Evolutionary conservation across 1,140 invertebrate species (phyloP), one percentile per base, ranked within the genome.

Genomic region (Hyles vespertilio): DNA sequence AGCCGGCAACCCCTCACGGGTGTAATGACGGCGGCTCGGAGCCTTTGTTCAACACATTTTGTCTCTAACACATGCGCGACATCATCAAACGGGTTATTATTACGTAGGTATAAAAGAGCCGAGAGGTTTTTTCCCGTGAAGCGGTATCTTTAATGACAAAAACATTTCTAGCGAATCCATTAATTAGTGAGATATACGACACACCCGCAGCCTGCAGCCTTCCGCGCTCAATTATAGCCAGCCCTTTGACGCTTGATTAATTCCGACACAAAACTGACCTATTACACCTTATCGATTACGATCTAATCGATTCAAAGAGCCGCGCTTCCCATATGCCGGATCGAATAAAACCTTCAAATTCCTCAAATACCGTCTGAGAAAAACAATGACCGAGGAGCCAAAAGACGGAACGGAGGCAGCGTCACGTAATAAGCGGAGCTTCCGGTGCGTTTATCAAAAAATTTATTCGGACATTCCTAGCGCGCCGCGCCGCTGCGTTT

Each of bases 171-270:
- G 81, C 76, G 74, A 85, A 84, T 77, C 81, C 81, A 87, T 87
- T 87, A 87, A 87, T 87, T 87, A 87, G 76, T 73, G 61, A 80
- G 81, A 87, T 83, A 87, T 85, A 87, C 76, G 79, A 78, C 67
- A 65, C 67, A 63, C 70, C 76, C 76, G 70, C 70, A 73, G 74
- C 74, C 72, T 75, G 70, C 70, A 73, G 74, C 74, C 72, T 75
- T 84, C 70, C 74, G 67, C 70, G 72, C 72, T 70, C 74, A 77
- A 76, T 79, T 78, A 81, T 70, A 70, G 68, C 56, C 71, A 79
- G 70, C 70, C 79, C 81, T 87, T 87, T 85, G 82, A 85, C 75
- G 82, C 77, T 81, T 84, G 82, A 85, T 84, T 84, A 85, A 83
- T 84, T 83, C 82, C 80, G 80, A 81, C 82, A 84, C 77, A 81